Evolutionary conservation across 2,797 vertebrate species (phyloP).

Genomic region (Crenuchus spilurus): DNA sequence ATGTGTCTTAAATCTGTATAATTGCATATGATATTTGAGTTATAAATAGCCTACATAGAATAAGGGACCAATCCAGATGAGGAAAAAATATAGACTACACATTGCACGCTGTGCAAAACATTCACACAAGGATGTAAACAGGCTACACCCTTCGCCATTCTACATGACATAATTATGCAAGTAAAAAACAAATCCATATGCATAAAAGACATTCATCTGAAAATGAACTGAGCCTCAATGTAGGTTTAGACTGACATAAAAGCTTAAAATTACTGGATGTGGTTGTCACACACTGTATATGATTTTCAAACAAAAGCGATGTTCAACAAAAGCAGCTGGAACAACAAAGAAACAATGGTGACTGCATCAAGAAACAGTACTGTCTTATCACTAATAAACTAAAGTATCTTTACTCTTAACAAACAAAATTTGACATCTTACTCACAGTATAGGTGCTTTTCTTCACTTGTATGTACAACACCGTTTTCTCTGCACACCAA

Average conservation of each 20-base stretch:
- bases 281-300: not conserved
- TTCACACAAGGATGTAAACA: not conserved
- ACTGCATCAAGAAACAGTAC: constrained; percentile 16
- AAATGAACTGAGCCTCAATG: not conserved
- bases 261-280: not conserved
- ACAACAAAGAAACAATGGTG: constrained; percentile 47
- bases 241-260: not conserved
- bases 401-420: constrained; percentile 11
- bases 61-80: not conserved
- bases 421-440: constrained; percentile 26
- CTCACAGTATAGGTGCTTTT: constrained; percentile 23
- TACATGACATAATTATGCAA: not conserved
- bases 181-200: not conserved
- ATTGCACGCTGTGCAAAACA: not conserved
- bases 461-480: constrained; percentile 9
- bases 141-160: not conserved
- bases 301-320: not conserved
- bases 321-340: constrained; percentile 12
- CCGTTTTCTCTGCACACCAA: constrained; percentile 31
- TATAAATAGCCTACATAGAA: not conserved
- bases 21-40: too few relatives aligned
- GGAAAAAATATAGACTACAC: not conserved
- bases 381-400: not conserved
- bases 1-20: too few relatives aligned
- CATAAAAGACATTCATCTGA: not conserved